A percentile compares a stretch with the other conserved stretches of the same genome.
These are phyloP conservation scores for Seriola quinqueradiata DNA, from an alignment of 2,113 vertebrate species.

Conservation along the genomic window DNA sequence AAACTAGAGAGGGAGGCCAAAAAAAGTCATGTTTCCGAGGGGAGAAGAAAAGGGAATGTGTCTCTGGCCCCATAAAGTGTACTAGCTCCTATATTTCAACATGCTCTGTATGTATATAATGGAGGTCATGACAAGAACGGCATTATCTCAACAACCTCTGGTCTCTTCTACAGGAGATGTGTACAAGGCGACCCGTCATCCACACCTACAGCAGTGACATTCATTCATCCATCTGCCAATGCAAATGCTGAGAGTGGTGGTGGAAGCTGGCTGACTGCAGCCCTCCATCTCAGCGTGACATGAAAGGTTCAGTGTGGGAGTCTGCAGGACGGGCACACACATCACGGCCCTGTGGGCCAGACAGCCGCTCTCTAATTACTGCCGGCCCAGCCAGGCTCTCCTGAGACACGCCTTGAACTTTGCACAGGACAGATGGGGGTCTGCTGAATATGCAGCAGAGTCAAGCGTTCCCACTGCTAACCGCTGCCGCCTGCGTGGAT, in stretches of 20 bases:
- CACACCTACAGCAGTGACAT: slow-evolving; percentile 65
- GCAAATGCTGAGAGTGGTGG: slow-evolving; percentile 56
- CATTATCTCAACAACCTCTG: slow-evolving; percentile 47
- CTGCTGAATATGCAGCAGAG: slow-evolving; percentile 76
- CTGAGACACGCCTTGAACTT: slow-evolving; percentile 84
- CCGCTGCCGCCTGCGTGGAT: slow-evolving; percentile 74
- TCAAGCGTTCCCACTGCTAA: slow-evolving; percentile 77
- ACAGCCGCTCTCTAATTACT: slow-evolving; percentile 83
- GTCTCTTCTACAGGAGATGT: slow-evolving; percentile 31
- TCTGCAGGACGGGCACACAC: slow-evolving; percentile 67
- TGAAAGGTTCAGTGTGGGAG: slow-evolving; percentile 79
- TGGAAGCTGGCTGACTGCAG: slow-evolving; percentile 57
- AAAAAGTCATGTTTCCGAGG: slow-evolving; percentile 9
- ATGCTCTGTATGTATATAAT: slow-evolving; percentile 16
- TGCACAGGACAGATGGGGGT: slow-evolving; percentile 81
- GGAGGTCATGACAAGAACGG: slow-evolving; percentile 29
- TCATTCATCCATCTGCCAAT: slow-evolving; percentile 66
- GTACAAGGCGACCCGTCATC: slow-evolving; percentile 14
- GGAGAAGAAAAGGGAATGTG: slow-evolving; percentile 15
- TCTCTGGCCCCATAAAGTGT: neutral
- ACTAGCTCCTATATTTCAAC: slow-evolving; percentile 11
- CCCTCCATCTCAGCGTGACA: slow-evolving; percentile 68
- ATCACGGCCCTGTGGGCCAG: slow-evolving; percentile 73
- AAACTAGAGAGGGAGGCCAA: slow-evolving; percentile 26
- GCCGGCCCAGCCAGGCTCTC: slow-evolving; percentile 74